Percentiles rank a stretch among this genome's conserved stretches.
Conservation (phyloP, 2,888 invertebrate species). For the Saturnia japonica region DNA sequence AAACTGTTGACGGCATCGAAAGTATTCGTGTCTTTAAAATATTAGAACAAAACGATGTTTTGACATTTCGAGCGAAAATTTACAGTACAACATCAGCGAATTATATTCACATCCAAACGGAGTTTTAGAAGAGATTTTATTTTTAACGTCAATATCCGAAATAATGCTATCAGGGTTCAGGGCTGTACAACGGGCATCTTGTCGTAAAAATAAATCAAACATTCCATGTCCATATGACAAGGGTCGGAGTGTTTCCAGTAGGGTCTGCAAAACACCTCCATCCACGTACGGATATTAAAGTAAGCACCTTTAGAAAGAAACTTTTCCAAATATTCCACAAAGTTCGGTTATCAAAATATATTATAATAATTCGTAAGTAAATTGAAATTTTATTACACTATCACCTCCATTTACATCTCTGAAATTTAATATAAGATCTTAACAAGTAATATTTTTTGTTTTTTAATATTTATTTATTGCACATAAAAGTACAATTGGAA, state of each 20-base stretch:
- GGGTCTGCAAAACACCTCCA: conserved; percentile 4
- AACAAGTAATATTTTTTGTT: no score
- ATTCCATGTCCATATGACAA: conserved; percentile 2
- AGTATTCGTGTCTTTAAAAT: no score
- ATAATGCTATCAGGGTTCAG: neutral
- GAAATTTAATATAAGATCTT: no score
- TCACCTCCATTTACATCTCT: no score
- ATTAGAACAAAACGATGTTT: no score
- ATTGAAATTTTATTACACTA: no score
- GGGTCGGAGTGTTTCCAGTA: neutral
- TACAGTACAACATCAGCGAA: neutral
- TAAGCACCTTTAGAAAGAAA: neutral
- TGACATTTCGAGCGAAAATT: no score
- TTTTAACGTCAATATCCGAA: neutral
- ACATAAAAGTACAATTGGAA: no score
- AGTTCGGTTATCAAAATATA: neutral
- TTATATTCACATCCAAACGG: neutral
- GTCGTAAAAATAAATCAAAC: conserved; percentile 4
- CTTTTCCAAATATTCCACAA: neutral
- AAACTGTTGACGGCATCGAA: no score
- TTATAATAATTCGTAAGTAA: no score
- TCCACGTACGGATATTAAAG: conserved; percentile 4
- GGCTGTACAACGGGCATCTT: neutral
- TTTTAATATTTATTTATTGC: no score
- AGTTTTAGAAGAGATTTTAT: no score